Conservation (phyloP, 2,797 vertebrate genomes). For the Anguilla megastoma region DNA sequence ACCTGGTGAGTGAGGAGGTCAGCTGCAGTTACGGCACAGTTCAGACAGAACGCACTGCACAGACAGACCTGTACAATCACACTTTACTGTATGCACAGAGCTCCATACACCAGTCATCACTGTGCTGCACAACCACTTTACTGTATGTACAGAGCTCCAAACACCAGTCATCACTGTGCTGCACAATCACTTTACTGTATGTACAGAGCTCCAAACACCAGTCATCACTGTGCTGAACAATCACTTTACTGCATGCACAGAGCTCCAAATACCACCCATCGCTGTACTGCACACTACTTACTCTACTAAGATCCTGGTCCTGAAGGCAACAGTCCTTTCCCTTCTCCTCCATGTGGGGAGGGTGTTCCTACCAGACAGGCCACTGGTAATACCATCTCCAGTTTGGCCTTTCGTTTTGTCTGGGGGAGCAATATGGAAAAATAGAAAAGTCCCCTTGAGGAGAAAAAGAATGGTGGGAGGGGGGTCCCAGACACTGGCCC, state of each 20-base stretch:
- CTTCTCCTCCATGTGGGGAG: no score
- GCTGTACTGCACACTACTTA: background rate
- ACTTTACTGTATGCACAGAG: background rate
- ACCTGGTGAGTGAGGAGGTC: slow-evolving; percentile 53
- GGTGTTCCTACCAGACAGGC: no score
- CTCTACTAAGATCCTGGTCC: background rate
- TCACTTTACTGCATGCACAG: background rate
- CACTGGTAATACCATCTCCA: no score
- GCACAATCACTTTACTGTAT: background rate
- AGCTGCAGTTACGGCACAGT: background rate
- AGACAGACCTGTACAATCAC: background rate
- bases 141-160: background rate
- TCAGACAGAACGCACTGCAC: background rate
- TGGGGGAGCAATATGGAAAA: no score
- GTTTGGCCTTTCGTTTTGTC: no score
- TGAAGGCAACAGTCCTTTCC: no score
- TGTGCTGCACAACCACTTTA: background rate
- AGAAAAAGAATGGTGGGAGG: no score
- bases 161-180: background rate
- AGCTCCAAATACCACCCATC: background rate
- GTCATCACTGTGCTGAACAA: background rate
- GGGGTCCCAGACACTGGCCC: no score
- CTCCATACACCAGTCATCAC: no score
- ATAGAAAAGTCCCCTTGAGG: no score
- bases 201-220: background rate